Evolutionary conservation across 2,888 invertebrate genomes (phyloP).

Genomic region (Orchestes rusci): DNA sequence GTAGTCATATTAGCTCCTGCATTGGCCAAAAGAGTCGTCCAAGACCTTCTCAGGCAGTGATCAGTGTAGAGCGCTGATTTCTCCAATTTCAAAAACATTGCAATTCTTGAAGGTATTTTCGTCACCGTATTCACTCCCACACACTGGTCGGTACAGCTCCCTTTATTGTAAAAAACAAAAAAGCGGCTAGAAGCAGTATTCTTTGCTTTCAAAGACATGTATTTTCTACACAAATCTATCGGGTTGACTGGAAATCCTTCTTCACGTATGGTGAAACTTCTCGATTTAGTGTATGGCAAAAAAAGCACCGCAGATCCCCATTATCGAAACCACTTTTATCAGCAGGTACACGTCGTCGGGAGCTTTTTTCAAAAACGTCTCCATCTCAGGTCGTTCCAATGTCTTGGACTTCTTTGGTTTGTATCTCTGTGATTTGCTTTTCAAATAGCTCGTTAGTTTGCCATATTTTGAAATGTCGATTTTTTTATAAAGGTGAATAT

Average conservation of each 20-base stretch:
- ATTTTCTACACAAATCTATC: background rate
- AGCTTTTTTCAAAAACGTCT: background rate
- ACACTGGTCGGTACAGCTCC: constrained; percentile 2
- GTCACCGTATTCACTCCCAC: too few relatives aligned
- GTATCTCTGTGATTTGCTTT: background rate
- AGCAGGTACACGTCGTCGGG: background rate
- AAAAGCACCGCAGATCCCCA: background rate
- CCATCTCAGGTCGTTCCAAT: background rate
- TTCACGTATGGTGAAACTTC: constrained; percentile 1
- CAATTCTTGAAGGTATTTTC: too few relatives aligned
- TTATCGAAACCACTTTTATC: constrained; percentile 1
- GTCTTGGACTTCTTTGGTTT: background rate
- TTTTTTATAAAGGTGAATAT: background rate
- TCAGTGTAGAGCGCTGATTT: too few relatives aligned
- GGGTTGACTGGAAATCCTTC: constrained; percentile 3
- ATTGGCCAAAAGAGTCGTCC: too few relatives aligned
- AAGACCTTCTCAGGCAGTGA: too few relatives aligned
- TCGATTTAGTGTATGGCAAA: too few relatives aligned
- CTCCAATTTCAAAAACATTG: too few relatives aligned
- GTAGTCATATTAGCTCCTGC: too few relatives aligned
- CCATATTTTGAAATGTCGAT: constrained; percentile 2
- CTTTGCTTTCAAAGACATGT: constrained; percentile 1
- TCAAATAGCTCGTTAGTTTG: background rate
- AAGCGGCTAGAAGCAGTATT: background rate
- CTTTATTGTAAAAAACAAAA: background rate